Evolutionary conservation across 1,140 invertebrate genomes (phyloP).

Genomic region (Trachymyrmex septentrionalis): DNA sequence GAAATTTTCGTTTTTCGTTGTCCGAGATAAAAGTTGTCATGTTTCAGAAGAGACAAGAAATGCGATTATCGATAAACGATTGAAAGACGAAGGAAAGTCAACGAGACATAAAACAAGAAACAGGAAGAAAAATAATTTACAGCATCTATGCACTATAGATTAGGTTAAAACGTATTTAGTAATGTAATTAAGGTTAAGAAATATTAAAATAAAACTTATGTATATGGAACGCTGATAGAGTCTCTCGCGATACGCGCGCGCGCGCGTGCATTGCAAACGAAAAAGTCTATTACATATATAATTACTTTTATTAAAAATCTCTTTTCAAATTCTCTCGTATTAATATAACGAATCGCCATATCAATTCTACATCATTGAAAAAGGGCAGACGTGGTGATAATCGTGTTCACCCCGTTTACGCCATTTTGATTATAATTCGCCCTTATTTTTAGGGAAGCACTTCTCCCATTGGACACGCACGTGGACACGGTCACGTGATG

Average conservation of each 20-base stretch:
- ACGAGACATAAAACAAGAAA: too few species aligned
- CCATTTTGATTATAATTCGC: constrained; percentile 70
- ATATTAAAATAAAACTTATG: neutral
- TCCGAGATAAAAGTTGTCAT: too few species aligned
- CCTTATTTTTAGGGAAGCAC: constrained; percentile 72
- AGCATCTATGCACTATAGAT: too few species aligned
- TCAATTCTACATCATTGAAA: constrained; percentile 3
- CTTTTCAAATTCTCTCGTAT: neutral
- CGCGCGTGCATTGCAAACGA: too few species aligned
- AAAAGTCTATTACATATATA: neutral
- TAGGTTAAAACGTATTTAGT: too few species aligned
- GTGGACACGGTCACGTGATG: constrained; percentile 76
- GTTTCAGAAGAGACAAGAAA: too few species aligned
- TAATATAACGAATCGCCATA: neutral
- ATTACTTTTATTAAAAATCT: neutral
- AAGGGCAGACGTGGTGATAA: constrained; percentile 48
- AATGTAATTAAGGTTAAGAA: neutral
- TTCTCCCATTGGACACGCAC: constrained; percentile 73
- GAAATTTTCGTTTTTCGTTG: neutral
- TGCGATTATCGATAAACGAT: too few species aligned
- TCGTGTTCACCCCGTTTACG: constrained; percentile 54
- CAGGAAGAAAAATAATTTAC: too few species aligned
- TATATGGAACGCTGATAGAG: neutral
- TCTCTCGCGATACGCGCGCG: too few species aligned
- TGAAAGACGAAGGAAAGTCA: too few species aligned